Base-by-base conservation (phyloP, 2,797 vertebrate genomes). In the Girardinus metallicus region DNA sequence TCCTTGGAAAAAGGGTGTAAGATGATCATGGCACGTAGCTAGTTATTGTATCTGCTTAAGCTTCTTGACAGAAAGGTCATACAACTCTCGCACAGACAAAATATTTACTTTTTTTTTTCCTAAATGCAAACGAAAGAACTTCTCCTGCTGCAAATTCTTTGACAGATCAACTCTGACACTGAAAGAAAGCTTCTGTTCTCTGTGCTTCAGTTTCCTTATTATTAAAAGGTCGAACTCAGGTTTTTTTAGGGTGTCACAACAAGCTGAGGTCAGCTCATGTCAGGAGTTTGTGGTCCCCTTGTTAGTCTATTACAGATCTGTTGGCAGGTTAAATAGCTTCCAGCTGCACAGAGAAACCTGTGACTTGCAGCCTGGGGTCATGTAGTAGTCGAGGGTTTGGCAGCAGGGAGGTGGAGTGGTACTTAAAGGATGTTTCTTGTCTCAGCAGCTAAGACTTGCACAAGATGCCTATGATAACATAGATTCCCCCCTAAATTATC, bases 241-340 rank as follows among this genome's bases (percentile, higher is more conserved):
- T 80, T 77, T 88, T 66, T 76, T 89, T 64, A 71, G 53, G 13
- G 13, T 71, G 75, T 83, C 72, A 84, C 75, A 70, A 72, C 82
- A 64, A 84, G 86, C 74, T 62, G 18, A 82, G 91, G 91, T 93
- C 88, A 91, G n/a, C 77, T 21, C 39, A 79, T 89, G 89, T 91
- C 86, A 70, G 46, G 70, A 92, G 89, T 83, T 80, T 72, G 83
- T 41, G 75, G 84, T 46, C 72, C 73, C 87, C 87, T 90, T 46
- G 87, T 94, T 92, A 90, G 90, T 85, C 70, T 77, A 81, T 87
- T 77, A 83, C 78, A 79, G 51, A 64, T 88, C 85, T 86, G 85
- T 84, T 85, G 78, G 80, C 75, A 39, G 29, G 60, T n/a, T 81
- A 93, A 92, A 94, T 91, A 74, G 87, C 73, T 87, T 79, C 79